These are phyloP conservation scores for Engystomops pustulosus DNA, from an alignment of 2,113 vertebrate genomes.

Conservation along the genomic window DNA sequence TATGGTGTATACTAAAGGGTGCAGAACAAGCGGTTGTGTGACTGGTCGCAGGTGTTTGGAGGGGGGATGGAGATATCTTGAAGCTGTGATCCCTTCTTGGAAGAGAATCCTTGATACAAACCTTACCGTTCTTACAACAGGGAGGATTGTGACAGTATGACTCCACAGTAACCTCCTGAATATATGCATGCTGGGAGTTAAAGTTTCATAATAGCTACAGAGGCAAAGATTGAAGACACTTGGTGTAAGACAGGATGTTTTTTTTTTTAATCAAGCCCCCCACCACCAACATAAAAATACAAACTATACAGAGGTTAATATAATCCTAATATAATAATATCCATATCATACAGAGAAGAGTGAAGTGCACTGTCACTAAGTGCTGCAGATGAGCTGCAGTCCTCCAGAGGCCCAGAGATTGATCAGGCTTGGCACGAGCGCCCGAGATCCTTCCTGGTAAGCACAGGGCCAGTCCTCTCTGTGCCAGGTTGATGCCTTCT, in stretches of 20 bases:
- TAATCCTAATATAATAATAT: too few species aligned
- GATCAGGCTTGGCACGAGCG: not conserved
- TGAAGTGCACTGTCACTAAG: conserved; percentile 15
- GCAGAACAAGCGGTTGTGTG: conserved; percentile 60
- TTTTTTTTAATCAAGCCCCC: too few species aligned
- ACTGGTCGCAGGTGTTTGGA: conserved; percentile 23
- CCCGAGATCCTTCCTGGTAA: not conserved
- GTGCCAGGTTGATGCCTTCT: not conserved
- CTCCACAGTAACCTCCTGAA: too few species aligned
- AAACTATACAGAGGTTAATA: too few species aligned
- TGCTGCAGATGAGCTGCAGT: not conserved
- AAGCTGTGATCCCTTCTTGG: not conserved
- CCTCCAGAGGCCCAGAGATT: not conserved
- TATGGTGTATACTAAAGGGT: not conserved
- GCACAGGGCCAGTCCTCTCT: not conserved
- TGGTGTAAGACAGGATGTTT: too few species aligned
- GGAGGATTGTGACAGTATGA: too few species aligned
- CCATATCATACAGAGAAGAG: not conserved
- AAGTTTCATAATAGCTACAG: too few species aligned
- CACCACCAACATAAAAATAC: too few species aligned
- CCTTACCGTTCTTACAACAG: too few species aligned
- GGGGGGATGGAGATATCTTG: not conserved
- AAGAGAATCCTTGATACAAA: not conserved
- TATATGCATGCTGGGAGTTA: too few species aligned
- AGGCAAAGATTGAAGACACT: too few species aligned